Evolutionary conservation across 2,888 invertebrate genomes (phyloP).

Genomic region (Antheraea assamensis): DNA sequence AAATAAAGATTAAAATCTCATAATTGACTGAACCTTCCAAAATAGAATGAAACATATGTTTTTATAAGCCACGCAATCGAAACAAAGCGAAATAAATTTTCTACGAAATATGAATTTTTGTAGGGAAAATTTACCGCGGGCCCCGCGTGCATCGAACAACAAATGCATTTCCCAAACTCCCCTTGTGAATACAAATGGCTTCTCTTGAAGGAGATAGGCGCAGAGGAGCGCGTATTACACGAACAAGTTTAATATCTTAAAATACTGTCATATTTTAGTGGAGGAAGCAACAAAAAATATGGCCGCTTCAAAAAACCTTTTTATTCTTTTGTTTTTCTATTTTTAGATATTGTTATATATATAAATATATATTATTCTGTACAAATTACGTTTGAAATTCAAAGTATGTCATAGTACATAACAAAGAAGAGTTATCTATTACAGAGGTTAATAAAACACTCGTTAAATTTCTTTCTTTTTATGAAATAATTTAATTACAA

Average conservation of each 20-base stretch:
- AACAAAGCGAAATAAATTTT: constrained; percentile 42
- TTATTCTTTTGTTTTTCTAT: neutral
- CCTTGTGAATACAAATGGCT: constrained; percentile 67
- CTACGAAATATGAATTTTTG: constrained; percentile 42
- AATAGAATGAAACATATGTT: neutral
- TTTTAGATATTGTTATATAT: too few species aligned
- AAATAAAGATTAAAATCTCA: neutral
- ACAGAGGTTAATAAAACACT: too few species aligned
- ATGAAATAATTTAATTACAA: too few species aligned
- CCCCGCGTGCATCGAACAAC: constrained; percentile 49
- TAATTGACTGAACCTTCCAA: neutral
- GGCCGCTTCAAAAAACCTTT: neutral
- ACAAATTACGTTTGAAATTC: too few species aligned
- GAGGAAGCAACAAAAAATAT: constrained; percentile 22
- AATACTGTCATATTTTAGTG: constrained; percentile 45
- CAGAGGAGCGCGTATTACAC: constrained; percentile 57
- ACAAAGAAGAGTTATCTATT: too few species aligned
- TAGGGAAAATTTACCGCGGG: constrained; percentile 51
- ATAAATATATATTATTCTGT: too few species aligned
- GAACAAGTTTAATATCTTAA: constrained; percentile 61
- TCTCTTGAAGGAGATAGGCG: constrained; percentile 52
- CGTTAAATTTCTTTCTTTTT: too few species aligned
- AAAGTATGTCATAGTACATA: too few species aligned
- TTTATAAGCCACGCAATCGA: constrained; percentile 12
- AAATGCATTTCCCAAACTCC: constrained; percentile 59